Conservation (phyloP, 1,140 invertebrate genomes). For the Rhizoglyphus robini region DNA sequence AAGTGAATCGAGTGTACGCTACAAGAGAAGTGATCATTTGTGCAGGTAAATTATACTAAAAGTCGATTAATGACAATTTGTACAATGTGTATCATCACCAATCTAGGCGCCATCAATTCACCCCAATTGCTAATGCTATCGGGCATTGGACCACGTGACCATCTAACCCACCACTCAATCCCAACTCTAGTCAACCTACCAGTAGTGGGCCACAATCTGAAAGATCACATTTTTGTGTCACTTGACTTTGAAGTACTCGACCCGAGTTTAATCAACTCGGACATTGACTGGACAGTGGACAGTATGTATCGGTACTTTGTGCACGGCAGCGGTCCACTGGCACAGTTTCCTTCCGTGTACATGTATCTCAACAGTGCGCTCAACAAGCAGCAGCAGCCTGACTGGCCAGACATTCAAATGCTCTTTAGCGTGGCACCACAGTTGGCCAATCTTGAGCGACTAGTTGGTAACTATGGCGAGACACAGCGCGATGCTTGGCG, state of each 20-base stretch:
- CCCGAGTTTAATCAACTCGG: background rate
- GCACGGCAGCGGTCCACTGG: background rate
- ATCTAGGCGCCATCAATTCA: no score
- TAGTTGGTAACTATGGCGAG: background rate
- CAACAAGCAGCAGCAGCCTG: conserved; percentile 8
- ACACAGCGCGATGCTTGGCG: background rate
- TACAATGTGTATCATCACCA: no score
- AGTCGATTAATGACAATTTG: no score
- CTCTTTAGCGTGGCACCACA: conserved; percentile 1
- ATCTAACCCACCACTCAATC: conserved; percentile 25
- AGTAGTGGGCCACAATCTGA: conserved; percentile 19
- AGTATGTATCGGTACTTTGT: conserved; percentile 13
- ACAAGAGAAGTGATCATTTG: conserved; percentile 61
- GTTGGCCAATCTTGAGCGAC: background rate
- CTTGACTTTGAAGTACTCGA: conserved; percentile 7
- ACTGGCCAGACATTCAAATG: conserved; percentile 51
- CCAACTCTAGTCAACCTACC: conserved; percentile 5
- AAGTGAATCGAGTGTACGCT: conserved; percentile 48
- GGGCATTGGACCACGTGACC: no score
- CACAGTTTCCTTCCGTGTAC: background rate
- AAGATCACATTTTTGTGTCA: conserved; percentile 15
- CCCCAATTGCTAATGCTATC: no score
- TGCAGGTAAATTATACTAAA: conserved; percentile 44
- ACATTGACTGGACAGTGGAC: conserved; percentile 7
- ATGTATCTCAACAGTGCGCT: conserved; percentile 5